Conservation (phyloP, 2,113 vertebrate species). For the Sisor rabdophorus region DNA sequence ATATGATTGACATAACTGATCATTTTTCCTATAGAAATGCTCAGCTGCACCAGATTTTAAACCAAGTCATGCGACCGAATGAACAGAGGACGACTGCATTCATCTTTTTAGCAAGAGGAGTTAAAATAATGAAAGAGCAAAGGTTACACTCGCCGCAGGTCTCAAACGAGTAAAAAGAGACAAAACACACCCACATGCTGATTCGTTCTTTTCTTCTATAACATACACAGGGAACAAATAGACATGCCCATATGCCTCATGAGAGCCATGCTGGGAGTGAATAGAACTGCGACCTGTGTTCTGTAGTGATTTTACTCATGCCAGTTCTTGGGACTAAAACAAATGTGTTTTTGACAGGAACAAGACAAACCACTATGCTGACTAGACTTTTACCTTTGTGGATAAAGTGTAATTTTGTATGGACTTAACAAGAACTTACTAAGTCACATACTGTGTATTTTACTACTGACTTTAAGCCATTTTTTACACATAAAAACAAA, state of each 20-base stretch:
- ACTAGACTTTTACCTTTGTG: not conserved
- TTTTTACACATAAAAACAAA: not conserved
- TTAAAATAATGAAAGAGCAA: constrained; percentile 40
- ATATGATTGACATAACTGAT: not conserved
- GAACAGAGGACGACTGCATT: constrained; percentile 12
- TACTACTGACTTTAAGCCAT: too few species aligned
- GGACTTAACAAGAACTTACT: not conserved
- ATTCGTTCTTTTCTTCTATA: constrained; percentile 16
- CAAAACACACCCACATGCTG: constrained; percentile 44
- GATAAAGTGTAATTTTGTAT: not conserved
- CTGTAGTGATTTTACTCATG: not conserved
- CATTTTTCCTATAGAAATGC: not conserved
- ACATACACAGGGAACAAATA: constrained; percentile 25
- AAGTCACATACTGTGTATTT: constrained; percentile 11
- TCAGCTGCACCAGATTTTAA: not conserved
- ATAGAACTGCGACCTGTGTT: not conserved
- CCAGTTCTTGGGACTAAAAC: not conserved
- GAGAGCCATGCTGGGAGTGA: constrained; percentile 10
- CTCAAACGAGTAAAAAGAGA: constrained; percentile 49
- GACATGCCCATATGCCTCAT: not conserved
- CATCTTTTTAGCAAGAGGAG: constrained; percentile 44
- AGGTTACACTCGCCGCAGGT: constrained; percentile 45
- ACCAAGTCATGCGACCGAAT: not conserved
- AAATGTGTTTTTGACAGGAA: not conserved
- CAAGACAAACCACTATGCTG: not conserved